Base-by-base conservation (phyloP, 2,888 invertebrate genomes). In the Papilio demoleus region DNA sequence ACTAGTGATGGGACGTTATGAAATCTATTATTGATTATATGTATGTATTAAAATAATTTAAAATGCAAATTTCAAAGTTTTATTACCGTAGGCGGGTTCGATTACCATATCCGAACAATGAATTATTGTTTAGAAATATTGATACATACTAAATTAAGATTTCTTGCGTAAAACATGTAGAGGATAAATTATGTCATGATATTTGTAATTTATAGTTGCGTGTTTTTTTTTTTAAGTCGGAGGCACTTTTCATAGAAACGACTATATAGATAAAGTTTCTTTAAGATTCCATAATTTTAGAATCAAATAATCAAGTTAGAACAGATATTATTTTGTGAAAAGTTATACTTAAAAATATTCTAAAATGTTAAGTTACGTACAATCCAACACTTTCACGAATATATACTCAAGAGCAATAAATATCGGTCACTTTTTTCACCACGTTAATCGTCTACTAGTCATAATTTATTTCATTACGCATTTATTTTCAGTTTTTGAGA, bases 11-110 rank as follows among this genome's bases (percentile, higher is more conserved):
- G 45, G 64, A 47, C 59, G 38, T 64, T 63, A 53, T 50, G 40
- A 68, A 64, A 36, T 64, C 50, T 59, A 60, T 64, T 68, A 60
- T 64, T 64, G 47, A 47, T 68, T 68, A 62, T 40, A 17, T 38
- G 17, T 66, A 50, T 42, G 22, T 31, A 31, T 31, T 31, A 31
- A 58, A 65, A 65, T 58, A 45, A 65, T 67, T 67, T 58, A 42
- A 62, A 62, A 67, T 56, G 67, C 34, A 67, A 56, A 62, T 67
- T 62, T 31, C n/a, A 24, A 22, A 36, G 31, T 56, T 53, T 40
- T 12, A 19, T 31, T 17, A 47, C 63, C 47, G 31, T n/a, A 14
- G 63, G 67, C 63, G 31, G 8, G 27, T 24, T 19, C 36, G 63
- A 45, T 68, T 58, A 58, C 56, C 40, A 62, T 63, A 63, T 62